These are phyloP conservation scores for Acronicta psi DNA, from an alignment of 2,888 invertebrate species.

Conservation along the genomic window DNA sequence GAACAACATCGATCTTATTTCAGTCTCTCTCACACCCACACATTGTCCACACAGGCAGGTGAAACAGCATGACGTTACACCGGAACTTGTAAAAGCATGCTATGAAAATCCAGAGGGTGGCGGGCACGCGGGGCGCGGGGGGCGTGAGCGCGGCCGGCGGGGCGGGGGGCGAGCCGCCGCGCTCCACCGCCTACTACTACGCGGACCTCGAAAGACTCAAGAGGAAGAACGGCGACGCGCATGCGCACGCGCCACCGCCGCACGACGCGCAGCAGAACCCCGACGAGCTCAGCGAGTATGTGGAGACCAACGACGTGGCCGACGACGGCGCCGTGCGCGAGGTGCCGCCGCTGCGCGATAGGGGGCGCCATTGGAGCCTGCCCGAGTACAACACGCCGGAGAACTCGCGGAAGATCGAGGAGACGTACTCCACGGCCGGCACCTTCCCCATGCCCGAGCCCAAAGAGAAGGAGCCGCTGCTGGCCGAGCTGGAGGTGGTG, in stretches of 20 bases:
- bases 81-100: conserved; percentile 30
- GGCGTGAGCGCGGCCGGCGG: too few species aligned
- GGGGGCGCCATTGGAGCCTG: conserved; percentile 69
- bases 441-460: conserved; percentile 86
- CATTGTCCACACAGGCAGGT: conserved; percentile 27
- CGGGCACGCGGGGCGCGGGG: conserved; percentile 74
- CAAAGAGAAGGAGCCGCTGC: conserved; percentile 81
- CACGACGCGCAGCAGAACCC: conserved; percentile 66
- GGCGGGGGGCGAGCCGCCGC: conserved; percentile 79
- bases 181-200: conserved; percentile 89
- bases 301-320: conserved; percentile 74
- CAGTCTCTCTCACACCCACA: conserved; percentile 4
- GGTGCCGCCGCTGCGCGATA: conserved; percentile 76
- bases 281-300: conserved; percentile 85
- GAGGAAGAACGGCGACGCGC: conserved; percentile 65
- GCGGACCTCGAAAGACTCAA: conserved; percentile 89
- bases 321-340: conserved; percentile 77
- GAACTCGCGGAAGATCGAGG: conserved; percentile 68
- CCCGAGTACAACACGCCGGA: conserved; percentile 78
- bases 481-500: conserved; percentile 81
- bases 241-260: conserved; percentile 16
- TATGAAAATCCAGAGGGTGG: conserved; percentile 66
- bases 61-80: neutral
- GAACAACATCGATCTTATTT: neutral
- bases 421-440: conserved; percentile 85